Evolutionary conservation across 2,113 vertebrate genomes (phyloP).

Genomic region (Ranitomeya variabilis): DNA sequence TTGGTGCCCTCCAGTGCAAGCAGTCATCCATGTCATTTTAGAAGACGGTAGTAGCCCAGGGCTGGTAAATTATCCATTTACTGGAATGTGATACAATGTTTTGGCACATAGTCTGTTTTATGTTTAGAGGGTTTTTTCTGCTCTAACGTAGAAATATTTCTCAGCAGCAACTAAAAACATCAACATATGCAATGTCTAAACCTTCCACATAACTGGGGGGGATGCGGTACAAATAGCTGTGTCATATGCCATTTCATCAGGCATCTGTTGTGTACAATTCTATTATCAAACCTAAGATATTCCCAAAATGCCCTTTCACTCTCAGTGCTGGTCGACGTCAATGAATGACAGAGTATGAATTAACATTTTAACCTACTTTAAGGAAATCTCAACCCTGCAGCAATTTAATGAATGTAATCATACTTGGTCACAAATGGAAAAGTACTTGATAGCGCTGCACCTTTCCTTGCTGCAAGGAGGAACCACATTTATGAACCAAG

Average conservation of each 20-base stretch:
- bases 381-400: neutral
- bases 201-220: neutral
- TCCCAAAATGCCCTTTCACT: slow-evolving; percentile 46
- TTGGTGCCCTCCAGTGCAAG: neutral
- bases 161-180: neutral
- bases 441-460: neutral
- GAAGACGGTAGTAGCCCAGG: slow-evolving; percentile 31
- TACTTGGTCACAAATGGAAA: neutral
- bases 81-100: neutral
- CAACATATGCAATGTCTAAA: slow-evolving; percentile 24
- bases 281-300: slow-evolving; percentile 2
- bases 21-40: slow-evolving; percentile 55
- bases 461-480: neutral
- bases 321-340: slow-evolving; percentile 45
- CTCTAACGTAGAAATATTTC: slow-evolving; percentile 37
- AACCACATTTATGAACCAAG: neutral
- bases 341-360: slow-evolving; percentile 55
- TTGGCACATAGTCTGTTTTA: neutral
- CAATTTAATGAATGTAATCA: slow-evolving; percentile 9
- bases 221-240: slow-evolving; percentile 25
- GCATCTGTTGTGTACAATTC: slow-evolving; percentile 11
- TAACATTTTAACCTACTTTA: slow-evolving; percentile 42
- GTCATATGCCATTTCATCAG: slow-evolving; percentile 49
- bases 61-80: slow-evolving; percentile 47
- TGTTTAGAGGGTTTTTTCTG: neutral